Evolutionary conservation across 37 sponge, comb jelly and placozoan species (phyloP).

Genomic region (Spongilla lacustris): DNA sequence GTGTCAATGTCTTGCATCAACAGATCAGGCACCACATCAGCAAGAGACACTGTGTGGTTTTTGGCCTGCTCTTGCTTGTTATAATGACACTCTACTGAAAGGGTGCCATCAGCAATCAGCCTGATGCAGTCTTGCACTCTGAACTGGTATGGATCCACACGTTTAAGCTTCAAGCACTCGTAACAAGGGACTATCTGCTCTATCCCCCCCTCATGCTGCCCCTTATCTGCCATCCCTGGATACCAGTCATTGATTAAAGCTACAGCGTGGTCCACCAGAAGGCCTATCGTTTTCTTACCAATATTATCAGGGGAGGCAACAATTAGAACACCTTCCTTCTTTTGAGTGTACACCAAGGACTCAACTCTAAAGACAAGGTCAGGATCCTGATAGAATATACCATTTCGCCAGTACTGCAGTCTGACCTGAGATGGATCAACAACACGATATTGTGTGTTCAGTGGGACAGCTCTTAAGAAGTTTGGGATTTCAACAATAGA

Average conservation of each 20-base stretch:
- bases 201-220: slow-evolving; percentile 11
- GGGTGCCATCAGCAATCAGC: not conserved
- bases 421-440: slow-evolving; percentile 15
- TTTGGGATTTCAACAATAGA: slow-evolving; percentile 13
- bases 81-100: slow-evolving; percentile 33
- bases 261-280: slow-evolving; percentile 54
- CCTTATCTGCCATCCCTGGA: slow-evolving; percentile 53
- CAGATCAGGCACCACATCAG: slow-evolving; percentile 82
- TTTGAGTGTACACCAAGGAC: slow-evolving; percentile 14
- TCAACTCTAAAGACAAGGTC: slow-evolving; percentile 50
- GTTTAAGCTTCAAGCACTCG: slow-evolving; percentile 44
- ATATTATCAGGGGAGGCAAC: slow-evolving; percentile 32
- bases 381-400: slow-evolving; percentile 57
- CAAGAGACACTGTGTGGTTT: slow-evolving; percentile 42
- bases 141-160: slow-evolving; percentile 31
- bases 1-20: slow-evolving; percentile 63
- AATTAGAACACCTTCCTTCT: slow-evolving; percentile 61
- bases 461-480: slow-evolving; percentile 18
- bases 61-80: not conserved
- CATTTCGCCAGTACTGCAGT: slow-evolving; percentile 70
- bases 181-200: slow-evolving; percentile 55
- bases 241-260: slow-evolving; percentile 71
- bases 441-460: not conserved
- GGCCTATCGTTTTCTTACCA: slow-evolving; percentile 59
- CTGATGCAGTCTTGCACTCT: slow-evolving; percentile 12